phyloP scores from a whole-genome alignment of 2,113 vertebrate genomes.

The Rhodinocichla rosea region DNA sequence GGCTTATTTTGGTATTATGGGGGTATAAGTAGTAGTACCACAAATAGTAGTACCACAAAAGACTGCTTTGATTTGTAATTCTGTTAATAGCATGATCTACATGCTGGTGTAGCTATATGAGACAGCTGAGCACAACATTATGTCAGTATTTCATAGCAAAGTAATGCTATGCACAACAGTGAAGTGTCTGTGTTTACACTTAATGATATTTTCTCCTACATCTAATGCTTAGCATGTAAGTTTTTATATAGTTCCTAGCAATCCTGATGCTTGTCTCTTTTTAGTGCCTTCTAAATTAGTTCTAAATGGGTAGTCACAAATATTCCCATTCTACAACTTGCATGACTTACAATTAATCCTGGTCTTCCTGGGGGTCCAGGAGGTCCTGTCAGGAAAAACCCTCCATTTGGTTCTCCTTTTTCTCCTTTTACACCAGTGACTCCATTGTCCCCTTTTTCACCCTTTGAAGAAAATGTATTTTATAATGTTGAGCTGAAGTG shows the following conservation, averaged over 20 bases:
- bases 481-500: not conserved
- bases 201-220: not conserved
- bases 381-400: constrained; percentile 68
- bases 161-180: not conserved
- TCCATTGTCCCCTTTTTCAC: constrained; percentile 75
- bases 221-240: not conserved
- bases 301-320: not conserved
- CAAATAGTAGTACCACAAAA: not conserved
- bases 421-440: constrained; percentile 81
- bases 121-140: not conserved
- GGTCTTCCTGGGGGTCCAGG: constrained; percentile 82
- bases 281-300: not conserved
- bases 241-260: not conserved
- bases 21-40: not conserved
- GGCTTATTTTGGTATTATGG: not conserved
- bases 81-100: not conserved
- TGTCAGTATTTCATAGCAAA: not conserved
- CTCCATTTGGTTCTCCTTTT: constrained; percentile 76
- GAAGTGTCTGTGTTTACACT: not conserved
- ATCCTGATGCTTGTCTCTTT: not conserved
- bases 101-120: not conserved
- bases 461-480: constrained; percentile 68
- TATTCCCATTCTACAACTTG: not conserved
- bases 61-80: not conserved
- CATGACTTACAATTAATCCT: constrained; percentile 79